phyloP scores from a whole-genome alignment of 2,888 invertebrate genomes.

The Erebia palarica region DNA sequence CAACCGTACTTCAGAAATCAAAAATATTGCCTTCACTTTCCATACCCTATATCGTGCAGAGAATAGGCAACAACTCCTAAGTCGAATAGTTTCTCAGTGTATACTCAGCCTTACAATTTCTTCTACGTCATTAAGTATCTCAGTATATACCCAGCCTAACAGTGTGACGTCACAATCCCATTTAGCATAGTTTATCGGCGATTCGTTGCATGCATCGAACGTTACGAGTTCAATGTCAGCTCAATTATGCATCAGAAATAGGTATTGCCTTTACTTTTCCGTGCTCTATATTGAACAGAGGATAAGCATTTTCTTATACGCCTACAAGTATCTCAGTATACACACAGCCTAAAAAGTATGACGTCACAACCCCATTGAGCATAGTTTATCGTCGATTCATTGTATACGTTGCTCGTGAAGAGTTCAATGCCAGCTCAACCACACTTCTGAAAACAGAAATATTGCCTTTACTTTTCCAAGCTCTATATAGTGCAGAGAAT shows the following conservation, averaged over 20 bases:
- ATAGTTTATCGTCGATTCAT: conserved; percentile 42
- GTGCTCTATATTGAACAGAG: background rate
- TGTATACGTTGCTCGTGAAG: conserved; percentile 40
- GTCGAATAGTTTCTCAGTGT: background rate
- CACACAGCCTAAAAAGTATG: conserved; percentile 12
- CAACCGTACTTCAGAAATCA: conserved; percentile 16
- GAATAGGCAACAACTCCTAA: background rate
- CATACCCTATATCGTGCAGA: no score
- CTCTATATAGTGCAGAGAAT: background rate
- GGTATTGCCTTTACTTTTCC: conserved; percentile 10
- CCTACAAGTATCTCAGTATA: background rate
- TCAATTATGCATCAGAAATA: conserved; percentile 31
- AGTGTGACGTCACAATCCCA: conserved; percentile 34
- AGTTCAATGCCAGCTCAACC: conserved; percentile 43
- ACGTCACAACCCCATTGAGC: conserved; percentile 34
- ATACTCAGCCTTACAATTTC: background rate
- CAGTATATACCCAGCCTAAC: background rate
- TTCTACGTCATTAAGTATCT: background rate
- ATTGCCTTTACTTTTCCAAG: conserved; percentile 1
- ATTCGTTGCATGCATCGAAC: conserved; percentile 42
- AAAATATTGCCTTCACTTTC: background rate
- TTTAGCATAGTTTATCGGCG: conserved; percentile 37
- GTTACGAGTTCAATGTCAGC: conserved; percentile 44
- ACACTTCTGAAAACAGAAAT: conserved; percentile 30
- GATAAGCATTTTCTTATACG: no score